These are phyloP conservation scores for Balaeniceps rex DNA, from an alignment of 2,113 vertebrate genomes.

Conservation along the genomic window DNA sequence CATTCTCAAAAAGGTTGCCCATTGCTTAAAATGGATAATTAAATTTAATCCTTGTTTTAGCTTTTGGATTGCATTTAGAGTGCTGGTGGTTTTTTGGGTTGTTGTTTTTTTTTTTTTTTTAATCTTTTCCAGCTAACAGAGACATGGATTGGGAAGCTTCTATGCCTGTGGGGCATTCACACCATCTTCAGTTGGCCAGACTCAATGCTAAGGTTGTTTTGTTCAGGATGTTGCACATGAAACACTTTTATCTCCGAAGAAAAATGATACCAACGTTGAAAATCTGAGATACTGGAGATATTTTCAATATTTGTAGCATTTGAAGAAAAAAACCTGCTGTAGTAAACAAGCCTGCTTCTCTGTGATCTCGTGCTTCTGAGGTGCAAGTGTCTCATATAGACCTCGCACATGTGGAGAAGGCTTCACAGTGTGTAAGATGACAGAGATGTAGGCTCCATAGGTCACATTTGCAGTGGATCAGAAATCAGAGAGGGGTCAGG, in stretches of 20 bases:
- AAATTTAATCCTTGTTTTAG: constrained; percentile 6
- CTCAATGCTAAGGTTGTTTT: background rate
- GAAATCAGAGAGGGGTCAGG: background rate
- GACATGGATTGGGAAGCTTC: background rate
- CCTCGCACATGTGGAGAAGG: background rate
- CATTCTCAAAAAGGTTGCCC: background rate
- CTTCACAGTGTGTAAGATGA: background rate
- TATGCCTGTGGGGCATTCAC: background rate
- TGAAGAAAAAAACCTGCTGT: background rate
- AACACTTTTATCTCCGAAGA: background rate
- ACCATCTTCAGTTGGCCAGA: background rate
- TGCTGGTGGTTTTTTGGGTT: background rate
- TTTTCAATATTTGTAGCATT: background rate
- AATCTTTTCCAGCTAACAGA: background rate
- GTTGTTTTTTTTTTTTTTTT: too few species aligned
- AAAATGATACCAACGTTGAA: background rate
- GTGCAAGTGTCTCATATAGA: background rate
- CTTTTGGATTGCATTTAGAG: constrained; percentile 2
- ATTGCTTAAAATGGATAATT: constrained; percentile 13
- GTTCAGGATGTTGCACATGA: background rate
- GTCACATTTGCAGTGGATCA: background rate
- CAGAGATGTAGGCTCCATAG: background rate
- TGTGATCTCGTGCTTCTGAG: background rate
- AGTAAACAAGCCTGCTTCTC: background rate
- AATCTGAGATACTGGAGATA: background rate